Conservation (phyloP, 2,888 invertebrate species). For the Tethea ocularis region DNA sequence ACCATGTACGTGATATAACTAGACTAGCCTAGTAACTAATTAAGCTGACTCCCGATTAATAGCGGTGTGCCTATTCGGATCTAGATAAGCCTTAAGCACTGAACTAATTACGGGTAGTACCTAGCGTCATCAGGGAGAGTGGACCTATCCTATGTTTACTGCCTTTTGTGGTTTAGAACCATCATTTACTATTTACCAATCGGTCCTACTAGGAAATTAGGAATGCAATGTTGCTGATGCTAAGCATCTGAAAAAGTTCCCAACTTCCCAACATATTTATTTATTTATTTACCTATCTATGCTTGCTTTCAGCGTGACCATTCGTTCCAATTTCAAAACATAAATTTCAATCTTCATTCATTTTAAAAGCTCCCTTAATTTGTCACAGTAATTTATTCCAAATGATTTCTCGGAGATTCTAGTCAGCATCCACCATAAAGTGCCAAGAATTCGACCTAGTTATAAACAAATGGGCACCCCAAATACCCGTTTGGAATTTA, state of each 20-base stretch:
- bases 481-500: constrained; percentile 3
- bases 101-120: neutral
- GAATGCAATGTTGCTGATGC: neutral
- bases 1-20: neutral
- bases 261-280: too few species aligned
- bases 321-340: neutral
- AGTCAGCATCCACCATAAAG: neutral
- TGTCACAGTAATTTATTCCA: neutral
- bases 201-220: neutral
- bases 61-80: neutral
- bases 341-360: too few species aligned
- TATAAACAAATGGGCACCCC: neutral
- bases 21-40: neutral
- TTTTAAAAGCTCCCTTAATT: neutral
- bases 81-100: neutral
- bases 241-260: too few species aligned
- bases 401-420: neutral
- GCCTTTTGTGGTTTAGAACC: neutral
- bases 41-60: constrained; percentile 1
- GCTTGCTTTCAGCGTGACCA: neutral
- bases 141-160: neutral
- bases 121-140: neutral
- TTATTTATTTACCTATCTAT: too few species aligned
- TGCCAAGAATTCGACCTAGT: neutral
- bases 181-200: neutral